Conservation (phyloP, 1,140 invertebrate species). For the Belonocnema kinseyi region DNA sequence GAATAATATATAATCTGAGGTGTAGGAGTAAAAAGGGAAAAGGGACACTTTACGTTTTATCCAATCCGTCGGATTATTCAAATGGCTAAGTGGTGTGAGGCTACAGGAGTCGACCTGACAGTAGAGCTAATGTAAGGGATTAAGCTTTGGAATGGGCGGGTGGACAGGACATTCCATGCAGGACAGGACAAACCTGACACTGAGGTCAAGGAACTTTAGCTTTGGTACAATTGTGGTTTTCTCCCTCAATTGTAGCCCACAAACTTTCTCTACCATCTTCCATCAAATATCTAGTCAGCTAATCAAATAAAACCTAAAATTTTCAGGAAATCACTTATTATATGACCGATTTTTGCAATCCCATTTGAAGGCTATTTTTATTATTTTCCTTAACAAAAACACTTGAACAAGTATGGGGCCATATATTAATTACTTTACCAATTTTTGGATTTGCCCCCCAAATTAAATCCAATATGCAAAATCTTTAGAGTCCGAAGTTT, state of each 20-base stretch:
- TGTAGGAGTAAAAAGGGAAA: neutral
- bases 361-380: no score
- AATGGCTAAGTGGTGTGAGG: slow-evolving; percentile 35
- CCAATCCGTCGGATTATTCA: slow-evolving; percentile 43
- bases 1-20: slow-evolving; percentile 7
- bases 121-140: slow-evolving; percentile 32
- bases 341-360: no score
- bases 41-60: slow-evolving; percentile 34
- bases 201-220: slow-evolving; percentile 34
- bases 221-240: slow-evolving; percentile 15
- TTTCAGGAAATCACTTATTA: neutral
- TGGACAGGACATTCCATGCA: slow-evolving; percentile 28
- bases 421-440: no score
- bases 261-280: neutral
- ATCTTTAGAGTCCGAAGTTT: no score
- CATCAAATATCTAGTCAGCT: slow-evolving; percentile 14
- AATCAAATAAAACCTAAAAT: neutral
- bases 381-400: no score
- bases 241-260: neutral
- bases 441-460: no score
- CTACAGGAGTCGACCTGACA: slow-evolving; percentile 28
- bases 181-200: slow-evolving; percentile 33
- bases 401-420: no score
- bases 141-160: slow-evolving; percentile 32
- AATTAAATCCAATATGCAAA: no score